Evolutionary conservation across 2,113 vertebrate genomes (phyloP).

Genomic region (Tyto alba): DNA sequence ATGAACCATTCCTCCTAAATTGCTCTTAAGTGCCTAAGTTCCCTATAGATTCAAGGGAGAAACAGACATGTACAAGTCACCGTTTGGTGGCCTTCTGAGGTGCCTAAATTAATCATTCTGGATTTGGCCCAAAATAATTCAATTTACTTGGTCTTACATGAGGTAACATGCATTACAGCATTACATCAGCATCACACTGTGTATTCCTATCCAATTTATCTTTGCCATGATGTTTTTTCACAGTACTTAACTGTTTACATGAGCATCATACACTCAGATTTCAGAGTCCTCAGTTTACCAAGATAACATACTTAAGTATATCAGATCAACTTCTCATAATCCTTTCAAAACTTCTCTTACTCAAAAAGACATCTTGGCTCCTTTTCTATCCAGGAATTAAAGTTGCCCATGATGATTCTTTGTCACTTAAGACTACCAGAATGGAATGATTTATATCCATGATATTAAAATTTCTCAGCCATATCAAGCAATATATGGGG

Average conservation of each 20-base stretch:
- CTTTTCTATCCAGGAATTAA: not conserved
- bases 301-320: not conserved
- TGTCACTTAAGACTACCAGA: not conserved
- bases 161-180: not conserved
- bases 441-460: not conserved
- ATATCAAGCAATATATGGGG: not conserved
- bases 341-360: not conserved
- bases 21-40: not conserved
- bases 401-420: not conserved
- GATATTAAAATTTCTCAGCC: not conserved
- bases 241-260: not conserved
- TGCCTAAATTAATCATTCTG: not conserved
- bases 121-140: not conserved
- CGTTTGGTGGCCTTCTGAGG: not conserved
- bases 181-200: not conserved
- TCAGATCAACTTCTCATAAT: not conserved
- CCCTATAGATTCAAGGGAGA: not conserved
- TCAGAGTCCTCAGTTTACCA: not conserved
- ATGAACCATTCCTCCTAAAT: not conserved
- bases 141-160: not conserved
- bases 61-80: not conserved
- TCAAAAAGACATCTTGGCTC: not conserved
- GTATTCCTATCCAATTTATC: not conserved
- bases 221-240: not conserved
- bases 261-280: not conserved